A percentile compares a stretch with the other conserved stretches of the same genome.
phyloP scores from a whole-genome alignment of 1,140 invertebrate species.

The Calycopis cecrops region DNA sequence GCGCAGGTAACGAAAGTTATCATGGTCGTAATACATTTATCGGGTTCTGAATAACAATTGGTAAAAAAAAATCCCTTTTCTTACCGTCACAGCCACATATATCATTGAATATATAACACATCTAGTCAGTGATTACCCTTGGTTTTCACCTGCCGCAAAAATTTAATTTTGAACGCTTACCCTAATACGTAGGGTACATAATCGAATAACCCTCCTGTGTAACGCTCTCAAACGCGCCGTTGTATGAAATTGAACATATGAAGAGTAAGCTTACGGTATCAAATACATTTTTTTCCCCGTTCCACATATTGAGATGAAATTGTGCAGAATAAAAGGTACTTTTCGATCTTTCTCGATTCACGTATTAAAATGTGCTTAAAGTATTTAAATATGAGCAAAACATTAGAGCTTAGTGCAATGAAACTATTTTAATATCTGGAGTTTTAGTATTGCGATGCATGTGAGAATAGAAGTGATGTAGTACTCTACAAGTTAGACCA shows the following conservation, averaged over 20 bases:
- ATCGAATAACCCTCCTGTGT: constrained; percentile 2
- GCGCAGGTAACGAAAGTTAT: too few species aligned
- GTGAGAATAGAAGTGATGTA: too few species aligned
- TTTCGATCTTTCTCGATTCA: not conserved
- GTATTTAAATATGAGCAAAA: too few species aligned
- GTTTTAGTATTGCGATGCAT: too few species aligned
- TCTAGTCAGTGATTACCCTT: not conserved
- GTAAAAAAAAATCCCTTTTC: too few species aligned
- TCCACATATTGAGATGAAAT: constrained; percentile 21
- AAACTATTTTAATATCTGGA: too few species aligned
- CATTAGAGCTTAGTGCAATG: too few species aligned
- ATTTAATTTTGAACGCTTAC: constrained; percentile 4
- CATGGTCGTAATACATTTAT: too few species aligned
- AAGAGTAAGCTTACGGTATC: constrained; percentile 26
- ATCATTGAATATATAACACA: not conserved
- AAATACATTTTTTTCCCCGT: constrained; percentile 16
- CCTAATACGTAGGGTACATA: constrained; percentile 9
- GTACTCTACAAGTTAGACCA: too few species aligned
- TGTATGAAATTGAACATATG: constrained; percentile 28
- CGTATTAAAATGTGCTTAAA: too few species aligned
- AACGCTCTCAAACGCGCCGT: constrained; percentile 24
- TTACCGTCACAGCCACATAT: too few species aligned
- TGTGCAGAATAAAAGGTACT: constrained; percentile 13
- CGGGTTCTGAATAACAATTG: too few species aligned
- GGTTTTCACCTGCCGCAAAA: not conserved